phyloP scores from a whole-genome alignment of 2,888 invertebrate species.

The Achlya flavicornis region DNA sequence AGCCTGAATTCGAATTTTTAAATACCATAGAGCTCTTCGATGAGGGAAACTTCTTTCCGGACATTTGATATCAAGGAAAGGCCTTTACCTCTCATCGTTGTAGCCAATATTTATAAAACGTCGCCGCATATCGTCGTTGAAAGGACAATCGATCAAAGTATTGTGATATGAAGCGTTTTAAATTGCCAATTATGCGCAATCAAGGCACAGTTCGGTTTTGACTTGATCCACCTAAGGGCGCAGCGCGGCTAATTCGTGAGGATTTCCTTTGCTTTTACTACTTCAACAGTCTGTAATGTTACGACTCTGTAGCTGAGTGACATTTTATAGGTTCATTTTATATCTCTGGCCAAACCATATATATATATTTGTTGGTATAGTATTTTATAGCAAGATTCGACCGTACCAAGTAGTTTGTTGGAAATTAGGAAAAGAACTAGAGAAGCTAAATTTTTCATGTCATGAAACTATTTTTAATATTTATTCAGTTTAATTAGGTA shows the following conservation, averaged over 20 bases:
- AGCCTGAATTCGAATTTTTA: no score
- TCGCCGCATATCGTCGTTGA: background rate
- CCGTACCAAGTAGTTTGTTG: background rate
- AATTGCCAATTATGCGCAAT: conserved; percentile 3
- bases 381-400: background rate
- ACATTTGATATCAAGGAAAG: no score
- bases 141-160: background rate
- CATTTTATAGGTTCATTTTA: background rate
- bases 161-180: no score
- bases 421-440: background rate
- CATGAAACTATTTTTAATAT: no score
- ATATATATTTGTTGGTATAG: background rate
- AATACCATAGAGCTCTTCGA: no score
- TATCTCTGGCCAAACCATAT: background rate
- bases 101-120: background rate
- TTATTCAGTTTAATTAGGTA: no score
- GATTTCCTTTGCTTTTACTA: conserved; percentile 26
- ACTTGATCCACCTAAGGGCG: background rate
- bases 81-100: no score
- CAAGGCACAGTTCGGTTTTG: background rate
- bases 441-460: no score
- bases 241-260: conserved; percentile 21
- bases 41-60: no score
- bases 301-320: conserved; percentile 1
- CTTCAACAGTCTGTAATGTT: conserved; percentile 5